Evolutionary conservation across 2,113 vertebrate species (phyloP).

Genomic region (Mormyrus iriodes): DNA sequence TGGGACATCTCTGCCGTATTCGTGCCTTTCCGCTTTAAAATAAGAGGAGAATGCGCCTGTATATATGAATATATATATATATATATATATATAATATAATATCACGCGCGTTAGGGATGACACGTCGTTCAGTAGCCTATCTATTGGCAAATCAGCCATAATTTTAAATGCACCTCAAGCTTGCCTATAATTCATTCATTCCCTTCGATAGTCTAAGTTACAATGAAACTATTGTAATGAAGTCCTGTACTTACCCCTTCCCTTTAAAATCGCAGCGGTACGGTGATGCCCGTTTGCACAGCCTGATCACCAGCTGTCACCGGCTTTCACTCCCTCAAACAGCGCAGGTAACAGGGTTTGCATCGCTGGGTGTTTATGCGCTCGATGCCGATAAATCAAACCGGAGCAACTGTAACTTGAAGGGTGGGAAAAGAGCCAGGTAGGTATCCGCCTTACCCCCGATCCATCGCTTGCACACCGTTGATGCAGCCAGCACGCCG

Average conservation of each 20-base stretch:
- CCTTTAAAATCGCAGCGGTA: not conserved
- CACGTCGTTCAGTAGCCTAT: not conserved
- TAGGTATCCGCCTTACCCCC: not conserved
- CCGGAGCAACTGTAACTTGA: not conserved
- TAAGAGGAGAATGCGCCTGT: no score
- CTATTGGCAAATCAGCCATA: not conserved
- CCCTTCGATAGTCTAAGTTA: not conserved
- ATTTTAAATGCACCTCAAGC: not conserved
- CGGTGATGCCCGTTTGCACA: no score
- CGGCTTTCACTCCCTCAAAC: not conserved
- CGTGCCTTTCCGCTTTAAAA: not conserved
- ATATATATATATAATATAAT: no score
- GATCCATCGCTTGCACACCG: constrained; percentile 10
- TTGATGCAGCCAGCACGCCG: constrained; percentile 3
- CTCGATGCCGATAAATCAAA: not conserved
- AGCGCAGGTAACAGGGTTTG: not conserved
- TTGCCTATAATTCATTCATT: not conserved
- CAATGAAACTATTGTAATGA: not conserved
- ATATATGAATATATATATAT: no score
- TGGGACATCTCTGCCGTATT: not conserved
- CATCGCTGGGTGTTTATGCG: not conserved
- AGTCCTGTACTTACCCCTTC: not conserved
- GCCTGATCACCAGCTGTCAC: no score
- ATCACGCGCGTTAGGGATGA: no score
- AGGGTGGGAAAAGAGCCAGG: not conserved